Conservation (phyloP, 2,888 invertebrate genomes). For the Aphodius granarius region DNA sequence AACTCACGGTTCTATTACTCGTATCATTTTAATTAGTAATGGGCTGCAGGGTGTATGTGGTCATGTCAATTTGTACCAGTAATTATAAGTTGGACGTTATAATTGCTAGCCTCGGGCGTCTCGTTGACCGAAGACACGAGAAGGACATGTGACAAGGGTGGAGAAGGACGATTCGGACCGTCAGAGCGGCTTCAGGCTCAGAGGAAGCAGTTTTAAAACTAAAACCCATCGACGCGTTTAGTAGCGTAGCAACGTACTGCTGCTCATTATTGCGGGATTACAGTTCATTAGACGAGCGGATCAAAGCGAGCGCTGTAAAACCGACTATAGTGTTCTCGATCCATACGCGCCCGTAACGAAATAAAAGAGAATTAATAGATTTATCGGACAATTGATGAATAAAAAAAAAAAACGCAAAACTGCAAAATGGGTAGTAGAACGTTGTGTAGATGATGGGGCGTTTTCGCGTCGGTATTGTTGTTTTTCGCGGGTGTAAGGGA, state of each 20-base stretch:
- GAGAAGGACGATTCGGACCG: neutral
- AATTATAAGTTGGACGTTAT: slow-evolving; percentile 34
- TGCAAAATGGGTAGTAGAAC: neutral
- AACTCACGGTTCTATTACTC: no score
- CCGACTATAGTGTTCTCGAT: slow-evolving; percentile 16
- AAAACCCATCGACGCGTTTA: slow-evolving; percentile 37
- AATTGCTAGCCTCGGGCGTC: slow-evolving; percentile 33
- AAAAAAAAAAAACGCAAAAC: neutral
- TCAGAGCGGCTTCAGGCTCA: neutral
- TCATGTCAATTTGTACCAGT: slow-evolving; percentile 29
- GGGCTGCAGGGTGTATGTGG: neutral
- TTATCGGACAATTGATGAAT: slow-evolving; percentile 2
- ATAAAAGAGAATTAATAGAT: slow-evolving; percentile 12
- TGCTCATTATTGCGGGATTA: slow-evolving; percentile 52
- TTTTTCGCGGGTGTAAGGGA: neutral
- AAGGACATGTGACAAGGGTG: slow-evolving; percentile 20
- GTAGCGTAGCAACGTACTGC: slow-evolving; percentile 24
- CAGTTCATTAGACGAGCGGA: slow-evolving; percentile 52
- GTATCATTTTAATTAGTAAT: neutral
- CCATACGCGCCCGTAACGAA: neutral
- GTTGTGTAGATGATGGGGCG: neutral
- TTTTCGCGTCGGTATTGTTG: neutral
- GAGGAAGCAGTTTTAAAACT: slow-evolving; percentile 34
- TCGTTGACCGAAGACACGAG: slow-evolving; percentile 27
- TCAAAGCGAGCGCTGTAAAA: slow-evolving; percentile 34